Evolutionary conservation across 2,888 invertebrate genomes (phyloP).

Genomic region (Paralinhomoeus sp.): DNA sequence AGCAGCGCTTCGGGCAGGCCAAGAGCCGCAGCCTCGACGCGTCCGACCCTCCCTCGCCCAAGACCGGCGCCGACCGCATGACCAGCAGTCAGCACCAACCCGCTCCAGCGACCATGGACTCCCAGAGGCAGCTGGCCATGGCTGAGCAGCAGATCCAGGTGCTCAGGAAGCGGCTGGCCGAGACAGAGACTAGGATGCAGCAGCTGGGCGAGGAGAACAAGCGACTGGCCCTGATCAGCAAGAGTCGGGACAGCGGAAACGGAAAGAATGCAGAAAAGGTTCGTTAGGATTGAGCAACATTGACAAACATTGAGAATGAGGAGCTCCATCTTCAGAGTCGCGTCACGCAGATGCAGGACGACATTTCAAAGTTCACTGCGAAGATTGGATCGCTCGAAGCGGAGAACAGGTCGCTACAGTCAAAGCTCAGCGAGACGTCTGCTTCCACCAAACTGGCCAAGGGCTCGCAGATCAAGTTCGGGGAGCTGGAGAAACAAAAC

Average conservation of each 20-base stretch:
- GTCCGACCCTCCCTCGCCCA: no score
- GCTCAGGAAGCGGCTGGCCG: slow-evolving; percentile 37
- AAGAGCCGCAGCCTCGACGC: no score
- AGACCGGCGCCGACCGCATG: no score
- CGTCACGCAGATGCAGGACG: slow-evolving; percentile 9
- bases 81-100: no score
- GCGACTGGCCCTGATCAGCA: slow-evolving; percentile 8
- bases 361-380: slow-evolving; percentile 6
- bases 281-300: no score
- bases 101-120: no score
- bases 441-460: neutral
- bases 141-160: slow-evolving; percentile 52
- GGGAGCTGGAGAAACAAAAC: slow-evolving; percentile 13
- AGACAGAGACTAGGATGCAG: slow-evolving; percentile 49
- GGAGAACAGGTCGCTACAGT: slow-evolving; percentile 9
- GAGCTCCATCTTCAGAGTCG: no score
- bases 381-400: slow-evolving; percentile 8
- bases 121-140: slow-evolving; percentile 46
- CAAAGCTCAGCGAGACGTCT: slow-evolving; percentile 10
- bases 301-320: slow-evolving; percentile 7
- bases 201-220: slow-evolving; percentile 26
- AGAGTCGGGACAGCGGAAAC: no score
- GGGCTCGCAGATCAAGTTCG: slow-evolving; percentile 26
- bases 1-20: no score
- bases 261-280: no score